Evolutionary conservation across 1,140 invertebrate species (phyloP).

Genomic region (Ceratina japonica): DNA sequence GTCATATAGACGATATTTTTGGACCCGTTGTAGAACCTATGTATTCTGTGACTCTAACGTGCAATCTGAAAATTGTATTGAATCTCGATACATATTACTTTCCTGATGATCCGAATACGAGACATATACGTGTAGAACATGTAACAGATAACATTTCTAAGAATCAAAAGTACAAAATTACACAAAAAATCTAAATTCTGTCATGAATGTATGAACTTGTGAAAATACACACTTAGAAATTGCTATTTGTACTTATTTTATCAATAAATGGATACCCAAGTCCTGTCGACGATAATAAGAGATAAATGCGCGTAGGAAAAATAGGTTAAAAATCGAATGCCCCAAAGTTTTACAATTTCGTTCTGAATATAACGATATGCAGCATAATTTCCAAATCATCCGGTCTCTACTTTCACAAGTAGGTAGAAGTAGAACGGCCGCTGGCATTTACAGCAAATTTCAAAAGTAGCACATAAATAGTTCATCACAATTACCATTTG

Average conservation of each 20-base stretch:
- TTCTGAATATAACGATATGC: no score
- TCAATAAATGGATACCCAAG: no score
- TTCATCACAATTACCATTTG: background rate
- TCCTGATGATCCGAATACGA: conserved; percentile 45
- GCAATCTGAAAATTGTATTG: background rate
- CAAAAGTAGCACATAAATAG: background rate
- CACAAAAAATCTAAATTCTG: background rate
- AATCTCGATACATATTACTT: conserved; percentile 48
- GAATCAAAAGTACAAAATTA: conserved; percentile 5
- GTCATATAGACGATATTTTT: conserved; percentile 63
- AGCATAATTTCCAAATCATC: no score
- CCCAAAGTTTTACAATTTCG: no score
- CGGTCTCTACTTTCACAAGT: no score
- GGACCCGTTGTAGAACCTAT: conserved; percentile 53
- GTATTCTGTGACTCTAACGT: conserved; percentile 48
- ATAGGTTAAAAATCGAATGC: no score
- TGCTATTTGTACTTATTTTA: background rate
- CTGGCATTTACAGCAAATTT: no score
- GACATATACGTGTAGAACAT: conserved; percentile 28
- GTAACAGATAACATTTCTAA: conserved; percentile 4
- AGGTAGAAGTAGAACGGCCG: no score
- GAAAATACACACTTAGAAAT: background rate
- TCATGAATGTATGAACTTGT: background rate
- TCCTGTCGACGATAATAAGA: no score
- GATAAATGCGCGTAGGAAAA: no score